Evolutionary conservation across 2,797 vertebrate species (phyloP).

Genomic region (Artibeus jamaicensis): DNA sequence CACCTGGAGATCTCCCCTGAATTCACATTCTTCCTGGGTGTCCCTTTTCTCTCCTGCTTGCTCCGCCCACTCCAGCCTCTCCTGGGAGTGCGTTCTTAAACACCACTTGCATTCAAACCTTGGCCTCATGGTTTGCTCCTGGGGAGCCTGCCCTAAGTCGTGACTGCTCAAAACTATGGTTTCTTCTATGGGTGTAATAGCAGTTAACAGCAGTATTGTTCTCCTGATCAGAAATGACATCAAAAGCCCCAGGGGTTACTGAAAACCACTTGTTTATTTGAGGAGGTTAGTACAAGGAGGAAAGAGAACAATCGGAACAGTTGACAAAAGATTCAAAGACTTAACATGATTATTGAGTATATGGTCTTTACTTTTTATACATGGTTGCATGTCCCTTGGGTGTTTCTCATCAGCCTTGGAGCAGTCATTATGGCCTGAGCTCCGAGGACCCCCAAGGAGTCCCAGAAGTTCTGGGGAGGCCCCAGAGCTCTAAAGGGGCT

Average conservation of each 20-base stretch:
- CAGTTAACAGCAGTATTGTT: not conserved
- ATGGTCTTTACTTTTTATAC: not conserved
- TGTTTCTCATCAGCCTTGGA: not conserved
- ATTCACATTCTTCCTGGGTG: not conserved
- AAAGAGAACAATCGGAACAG: not conserved
- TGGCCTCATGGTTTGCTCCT: not conserved
- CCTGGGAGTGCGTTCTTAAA: not conserved
- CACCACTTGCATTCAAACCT: not conserved
- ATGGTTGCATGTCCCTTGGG: not conserved
- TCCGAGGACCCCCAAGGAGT: not conserved
- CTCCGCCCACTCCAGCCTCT: too few species aligned
- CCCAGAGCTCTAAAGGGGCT: not conserved
- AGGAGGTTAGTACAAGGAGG: not conserved
- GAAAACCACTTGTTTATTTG: not conserved
- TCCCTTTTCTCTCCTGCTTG: not conserved
- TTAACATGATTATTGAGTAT: not conserved
- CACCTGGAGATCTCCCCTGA: not conserved
- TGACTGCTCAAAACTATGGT: not conserved
- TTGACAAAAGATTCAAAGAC: not conserved
- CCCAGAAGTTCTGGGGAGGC: fast-evolving
- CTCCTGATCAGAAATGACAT: not conserved
- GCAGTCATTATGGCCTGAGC: not conserved
- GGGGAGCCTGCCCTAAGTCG: not conserved
- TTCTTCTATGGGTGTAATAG: not conserved
- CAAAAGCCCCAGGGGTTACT: not conserved